phyloP scores from a whole-genome alignment of 2,888 invertebrate species.

The Agonum fuliginosum region DNA sequence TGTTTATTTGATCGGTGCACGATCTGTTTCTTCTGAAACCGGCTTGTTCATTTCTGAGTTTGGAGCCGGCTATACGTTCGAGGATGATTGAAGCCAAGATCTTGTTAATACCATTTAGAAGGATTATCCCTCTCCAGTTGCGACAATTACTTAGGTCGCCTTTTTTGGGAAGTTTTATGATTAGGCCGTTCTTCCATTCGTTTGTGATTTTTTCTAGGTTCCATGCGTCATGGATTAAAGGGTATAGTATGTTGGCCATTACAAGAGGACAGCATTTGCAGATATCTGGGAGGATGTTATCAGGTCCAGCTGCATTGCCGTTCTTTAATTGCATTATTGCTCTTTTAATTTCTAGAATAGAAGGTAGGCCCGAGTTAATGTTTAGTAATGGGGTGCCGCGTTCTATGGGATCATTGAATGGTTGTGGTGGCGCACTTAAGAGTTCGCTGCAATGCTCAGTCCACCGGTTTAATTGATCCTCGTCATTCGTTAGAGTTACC shows the following conservation, averaged over 20 bases:
- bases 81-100: background rate
- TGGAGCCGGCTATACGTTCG: background rate
- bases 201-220: too few relatives aligned
- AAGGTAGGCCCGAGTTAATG: background rate
- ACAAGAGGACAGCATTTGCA: background rate
- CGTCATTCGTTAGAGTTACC: background rate
- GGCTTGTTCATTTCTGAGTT: background rate
- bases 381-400: too few relatives aligned
- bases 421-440: background rate
- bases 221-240: too few relatives aligned
- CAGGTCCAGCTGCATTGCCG: background rate
- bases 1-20: background rate
- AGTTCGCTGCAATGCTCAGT: background rate
- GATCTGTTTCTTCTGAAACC: background rate
- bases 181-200: too few relatives aligned
- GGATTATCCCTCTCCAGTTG: slow-evolving; percentile 26
- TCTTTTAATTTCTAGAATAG: background rate
- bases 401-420: background rate
- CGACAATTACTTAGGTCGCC: slow-evolving; percentile 1
- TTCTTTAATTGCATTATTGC: slow-evolving; percentile 5
- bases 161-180: too few relatives aligned
- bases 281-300: background rate
- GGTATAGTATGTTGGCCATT: too few relatives aligned
- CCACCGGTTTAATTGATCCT: background rate
- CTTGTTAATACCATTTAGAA: background rate